Evolutionary conservation across 1,140 invertebrate species (phyloP).

Genomic region (Hydropsyche tenuis): DNA sequence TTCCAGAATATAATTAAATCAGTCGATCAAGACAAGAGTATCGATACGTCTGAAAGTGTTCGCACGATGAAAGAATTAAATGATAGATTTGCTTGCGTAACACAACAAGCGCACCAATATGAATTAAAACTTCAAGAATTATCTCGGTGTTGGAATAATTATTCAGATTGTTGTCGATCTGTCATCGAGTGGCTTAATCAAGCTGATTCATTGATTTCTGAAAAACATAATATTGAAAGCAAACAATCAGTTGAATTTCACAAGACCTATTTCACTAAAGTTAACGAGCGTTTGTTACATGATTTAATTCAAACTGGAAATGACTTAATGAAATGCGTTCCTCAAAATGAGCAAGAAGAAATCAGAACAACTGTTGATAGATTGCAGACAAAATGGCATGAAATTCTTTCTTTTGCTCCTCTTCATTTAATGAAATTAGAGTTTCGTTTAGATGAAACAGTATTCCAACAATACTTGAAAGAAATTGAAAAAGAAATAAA

Average conservation of each 20-base stretch:
- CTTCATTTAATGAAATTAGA: slow-evolving; percentile 88
- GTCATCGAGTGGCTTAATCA: slow-evolving; percentile 86
- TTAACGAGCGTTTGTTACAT: slow-evolving; percentile 82
- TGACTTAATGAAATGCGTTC: slow-evolving; percentile 76
- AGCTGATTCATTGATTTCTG: slow-evolving; percentile 81
- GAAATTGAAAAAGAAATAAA: slow-evolving; percentile 90
- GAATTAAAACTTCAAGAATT: slow-evolving; percentile 82
- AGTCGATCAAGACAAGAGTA: slow-evolving; percentile 73
- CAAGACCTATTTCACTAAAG: slow-evolving; percentile 84
- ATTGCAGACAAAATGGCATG: slow-evolving; percentile 78
- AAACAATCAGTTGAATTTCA: slow-evolving; percentile 81
- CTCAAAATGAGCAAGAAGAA: slow-evolving; percentile 69
- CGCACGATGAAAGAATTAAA: slow-evolving; percentile 79
- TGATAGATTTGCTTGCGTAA: slow-evolving; percentile 79
- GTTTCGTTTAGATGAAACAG: slow-evolving; percentile 84
- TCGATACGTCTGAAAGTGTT: slow-evolving; percentile 75
- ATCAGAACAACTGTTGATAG: slow-evolving; percentile 75
- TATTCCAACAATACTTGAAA: slow-evolving; percentile 84
- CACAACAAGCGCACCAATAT: slow-evolving; percentile 75
- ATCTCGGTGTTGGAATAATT: slow-evolving; percentile 84
- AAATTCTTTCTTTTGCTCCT: slow-evolving; percentile 79
- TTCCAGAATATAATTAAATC: slow-evolving; percentile 85
- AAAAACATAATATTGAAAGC: slow-evolving; percentile 77
- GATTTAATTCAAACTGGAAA: slow-evolving; percentile 81
- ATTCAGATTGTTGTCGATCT: slow-evolving; percentile 76